A percentile compares a stretch with the other conserved stretches of the same genome.
phyloP scores from a whole-genome alignment of 1,140 invertebrate genomes.

The Nephila pilipes region DNA sequence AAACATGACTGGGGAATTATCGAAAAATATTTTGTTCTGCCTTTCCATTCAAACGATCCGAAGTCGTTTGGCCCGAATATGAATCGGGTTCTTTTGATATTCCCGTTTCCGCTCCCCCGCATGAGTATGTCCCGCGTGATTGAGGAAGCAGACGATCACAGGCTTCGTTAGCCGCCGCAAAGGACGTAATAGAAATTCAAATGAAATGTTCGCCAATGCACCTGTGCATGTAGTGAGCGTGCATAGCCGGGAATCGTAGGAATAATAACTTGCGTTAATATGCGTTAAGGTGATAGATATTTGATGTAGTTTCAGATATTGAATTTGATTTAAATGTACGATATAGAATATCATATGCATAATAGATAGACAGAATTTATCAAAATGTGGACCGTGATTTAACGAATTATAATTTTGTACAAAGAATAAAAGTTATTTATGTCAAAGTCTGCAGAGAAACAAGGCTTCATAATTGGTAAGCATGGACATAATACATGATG shows the following conservation, averaged over 20 bases:
- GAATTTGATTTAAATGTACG: background rate
- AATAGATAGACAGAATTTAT: too few relatives aligned
- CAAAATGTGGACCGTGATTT: too few relatives aligned
- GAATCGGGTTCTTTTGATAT: background rate
- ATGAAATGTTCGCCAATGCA: background rate
- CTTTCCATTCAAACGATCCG: background rate
- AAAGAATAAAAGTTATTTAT: too few relatives aligned
- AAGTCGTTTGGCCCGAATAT: background rate
- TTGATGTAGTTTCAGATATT: background rate
- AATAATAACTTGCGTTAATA: background rate
- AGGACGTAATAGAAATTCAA: constrained; percentile 15
- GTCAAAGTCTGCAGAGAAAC: too few relatives aligned
- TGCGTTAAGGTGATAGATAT: background rate
- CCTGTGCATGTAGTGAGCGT: background rate
- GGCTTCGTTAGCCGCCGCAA: background rate
- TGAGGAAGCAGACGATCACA: background rate
- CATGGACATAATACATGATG: too few relatives aligned
- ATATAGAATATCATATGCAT: background rate
- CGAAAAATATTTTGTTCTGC: background rate
- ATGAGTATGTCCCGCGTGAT: background rate
- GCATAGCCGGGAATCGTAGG: background rate
- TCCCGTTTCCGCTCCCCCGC: background rate
- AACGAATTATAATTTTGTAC: too few relatives aligned
- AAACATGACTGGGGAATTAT: background rate
- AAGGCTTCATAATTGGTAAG: too few relatives aligned